These are phyloP conservation scores for Cremastinae sp. DNA, from an alignment of 2,888 invertebrate genomes.

Conservation along the genomic window DNA sequence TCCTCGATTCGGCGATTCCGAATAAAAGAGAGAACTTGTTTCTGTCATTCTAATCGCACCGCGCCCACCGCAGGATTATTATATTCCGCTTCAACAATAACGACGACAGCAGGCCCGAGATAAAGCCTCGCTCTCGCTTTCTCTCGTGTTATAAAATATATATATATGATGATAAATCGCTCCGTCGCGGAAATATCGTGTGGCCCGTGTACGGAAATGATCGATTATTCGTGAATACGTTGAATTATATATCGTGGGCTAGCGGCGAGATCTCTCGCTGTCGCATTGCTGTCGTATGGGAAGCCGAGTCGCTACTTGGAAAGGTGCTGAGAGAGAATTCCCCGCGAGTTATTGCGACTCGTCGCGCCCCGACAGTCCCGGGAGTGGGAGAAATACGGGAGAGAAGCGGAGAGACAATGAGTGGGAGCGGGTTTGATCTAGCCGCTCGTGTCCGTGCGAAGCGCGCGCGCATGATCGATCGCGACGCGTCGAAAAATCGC, in stretches of 20 bases:
- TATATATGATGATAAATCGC: too few species aligned
- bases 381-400: too few species aligned
- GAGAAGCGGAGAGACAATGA: not conserved
- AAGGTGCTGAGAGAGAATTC: slow-evolving; percentile 29
- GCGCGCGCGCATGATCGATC: slow-evolving; percentile 57
- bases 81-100: too few species aligned
- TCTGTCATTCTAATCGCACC: too few species aligned
- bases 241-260: slow-evolving; percentile 18
- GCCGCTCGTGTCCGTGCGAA: slow-evolving; percentile 36
- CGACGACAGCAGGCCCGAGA: too few species aligned
- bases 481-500: slow-evolving; percentile 30
- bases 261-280: slow-evolving; percentile 7
- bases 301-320: slow-evolving; percentile 31
- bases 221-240: slow-evolving; percentile 35
- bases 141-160: too few species aligned
- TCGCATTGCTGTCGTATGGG: slow-evolving; percentile 32
- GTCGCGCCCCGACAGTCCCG: too few species aligned
- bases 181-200: too few species aligned
- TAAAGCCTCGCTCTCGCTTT: too few species aligned
- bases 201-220: slow-evolving; percentile 10
- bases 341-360: slow-evolving; percentile 2
- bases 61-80: too few species aligned
- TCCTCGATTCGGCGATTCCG: too few species aligned
- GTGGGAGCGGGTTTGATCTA: slow-evolving; percentile 38
- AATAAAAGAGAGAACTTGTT: too few species aligned